Conservation (phyloP, 1,140 invertebrate species). For the Spodoptera litura region DNA sequence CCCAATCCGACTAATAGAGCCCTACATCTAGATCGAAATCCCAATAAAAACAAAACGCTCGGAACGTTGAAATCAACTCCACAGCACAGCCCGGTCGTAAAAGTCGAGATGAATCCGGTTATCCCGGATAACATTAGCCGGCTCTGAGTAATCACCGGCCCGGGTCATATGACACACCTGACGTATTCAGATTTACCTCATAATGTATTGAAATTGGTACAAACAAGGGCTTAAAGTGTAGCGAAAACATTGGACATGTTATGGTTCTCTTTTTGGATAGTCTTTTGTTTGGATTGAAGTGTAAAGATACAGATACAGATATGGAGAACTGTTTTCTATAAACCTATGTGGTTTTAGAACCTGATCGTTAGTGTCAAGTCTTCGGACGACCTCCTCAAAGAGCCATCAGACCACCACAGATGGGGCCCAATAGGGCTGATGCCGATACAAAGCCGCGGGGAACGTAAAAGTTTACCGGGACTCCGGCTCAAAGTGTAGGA, state of each 20-base stretch:
- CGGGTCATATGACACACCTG: conserved; percentile 32
- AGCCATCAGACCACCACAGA: too few species aligned
- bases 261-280: not conserved
- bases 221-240: conserved; percentile 30
- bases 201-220: conserved; percentile 38
- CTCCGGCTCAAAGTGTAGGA: too few species aligned
- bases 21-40: too few species aligned
- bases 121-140: conserved; percentile 38
- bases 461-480: too few species aligned
- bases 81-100: conserved; percentile 36
- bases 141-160: conserved; percentile 34
- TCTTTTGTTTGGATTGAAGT: not conserved
- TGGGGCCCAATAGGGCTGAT: too few species aligned
- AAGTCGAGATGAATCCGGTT: conserved; percentile 36
- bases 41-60: conserved; percentile 27
- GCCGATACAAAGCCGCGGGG: too few species aligned
- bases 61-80: conserved; percentile 6
- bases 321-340: too few species aligned
- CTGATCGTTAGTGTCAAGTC: too few species aligned
- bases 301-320: too few species aligned
- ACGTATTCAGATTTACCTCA: conserved; percentile 40
- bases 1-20: too few species aligned
- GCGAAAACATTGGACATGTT: not conserved
- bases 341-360: too few species aligned
- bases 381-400: too few species aligned